A percentile compares a stretch with the other conserved stretches of the same genome.
These are phyloP conservation scores for Camelus dromedarius DNA, from an alignment of 2,113 vertebrate species.

Conservation along the genomic window DNA sequence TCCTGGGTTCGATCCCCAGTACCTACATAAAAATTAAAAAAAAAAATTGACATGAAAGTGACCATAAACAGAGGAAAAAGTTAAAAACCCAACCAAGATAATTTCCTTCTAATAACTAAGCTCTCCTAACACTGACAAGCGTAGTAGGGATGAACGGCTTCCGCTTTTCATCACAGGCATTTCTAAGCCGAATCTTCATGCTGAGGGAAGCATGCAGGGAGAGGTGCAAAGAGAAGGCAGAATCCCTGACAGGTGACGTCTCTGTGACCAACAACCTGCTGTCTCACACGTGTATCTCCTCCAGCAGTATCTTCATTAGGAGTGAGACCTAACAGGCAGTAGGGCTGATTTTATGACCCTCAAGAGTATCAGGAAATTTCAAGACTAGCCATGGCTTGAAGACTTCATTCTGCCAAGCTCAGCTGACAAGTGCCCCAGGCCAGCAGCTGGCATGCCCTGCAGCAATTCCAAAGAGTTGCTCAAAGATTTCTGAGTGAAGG, in stretches of 20 bases:
- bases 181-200: neutral
- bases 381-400: neutral
- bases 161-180: neutral
- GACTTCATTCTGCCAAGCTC: neutral
- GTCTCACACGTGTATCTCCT: neutral
- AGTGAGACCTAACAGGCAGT: neutral
- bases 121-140: neutral
- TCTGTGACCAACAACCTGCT: neutral
- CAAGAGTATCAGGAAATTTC: neutral
- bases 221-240: neutral
- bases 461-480: neutral
- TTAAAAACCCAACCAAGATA: neutral
- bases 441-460: neutral
- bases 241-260: neutral
- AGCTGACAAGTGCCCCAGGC: neutral
- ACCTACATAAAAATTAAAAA: no score
- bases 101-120: neutral
- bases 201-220: neutral
- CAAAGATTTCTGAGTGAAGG: neutral
- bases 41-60: neutral
- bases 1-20: no score
- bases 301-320: neutral
- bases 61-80: neutral
- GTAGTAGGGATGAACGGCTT: neutral
- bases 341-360: neutral